Conservation (phyloP, 2,113 vertebrate species). For the Cyanistes caeruleus region DNA sequence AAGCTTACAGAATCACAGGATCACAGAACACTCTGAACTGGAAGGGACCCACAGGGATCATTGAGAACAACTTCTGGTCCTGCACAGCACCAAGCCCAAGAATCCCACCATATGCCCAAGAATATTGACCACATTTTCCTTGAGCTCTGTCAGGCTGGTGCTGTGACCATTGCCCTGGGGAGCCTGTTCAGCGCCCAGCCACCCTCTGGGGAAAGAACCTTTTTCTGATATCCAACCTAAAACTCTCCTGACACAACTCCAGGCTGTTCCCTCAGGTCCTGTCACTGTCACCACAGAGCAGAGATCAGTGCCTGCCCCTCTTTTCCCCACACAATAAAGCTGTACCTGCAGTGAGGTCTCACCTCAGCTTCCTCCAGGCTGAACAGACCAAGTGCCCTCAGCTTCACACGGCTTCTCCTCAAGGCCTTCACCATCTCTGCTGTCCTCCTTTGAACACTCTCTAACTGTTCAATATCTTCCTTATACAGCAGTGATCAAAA, state of each 20-base stretch:
- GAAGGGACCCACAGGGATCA: not conserved
- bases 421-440: fast-evolving
- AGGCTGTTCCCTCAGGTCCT: fast-evolving
- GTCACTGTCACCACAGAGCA: not conserved
- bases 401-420: not conserved
- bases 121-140: fast-evolving
- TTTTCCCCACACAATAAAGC: fast-evolving
- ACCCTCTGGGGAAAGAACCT: not conserved
- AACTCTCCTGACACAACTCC: fast-evolving
- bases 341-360: not conserved
- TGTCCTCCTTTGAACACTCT: not conserved
- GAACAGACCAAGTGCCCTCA: not conserved
- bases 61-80: fast-evolving
- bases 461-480: not conserved
- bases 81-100: not conserved
- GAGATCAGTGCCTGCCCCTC: not conserved
- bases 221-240: not conserved
- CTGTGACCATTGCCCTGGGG: not conserved
- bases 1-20: not conserved
- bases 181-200: not conserved
- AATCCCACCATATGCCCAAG: fast-evolving
- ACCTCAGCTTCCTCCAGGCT: not conserved
- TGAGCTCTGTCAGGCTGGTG: not conserved
- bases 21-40: not conserved
- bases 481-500: not conserved